Evolutionary conservation across 1,140 invertebrate species (phyloP), one percentile per base, ranked within the genome.

Genomic region (Trachymyrmex cornetzi): DNA sequence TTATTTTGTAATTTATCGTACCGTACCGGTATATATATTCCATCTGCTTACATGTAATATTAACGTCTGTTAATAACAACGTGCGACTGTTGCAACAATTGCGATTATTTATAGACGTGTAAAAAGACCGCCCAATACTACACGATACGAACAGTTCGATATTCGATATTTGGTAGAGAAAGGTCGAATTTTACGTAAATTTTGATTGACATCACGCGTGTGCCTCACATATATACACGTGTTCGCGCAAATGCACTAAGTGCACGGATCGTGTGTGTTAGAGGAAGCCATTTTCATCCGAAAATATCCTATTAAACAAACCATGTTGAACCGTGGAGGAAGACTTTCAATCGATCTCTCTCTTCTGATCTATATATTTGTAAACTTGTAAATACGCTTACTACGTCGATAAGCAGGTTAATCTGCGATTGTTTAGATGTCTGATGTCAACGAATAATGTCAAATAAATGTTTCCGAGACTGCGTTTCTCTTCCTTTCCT

Each of bases 221-320:
- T 19, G 34, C 22, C 2, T 57, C 55, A 57, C 7, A 22, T 3
- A 2, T 22, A 0, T 2, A 22, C 19, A 19, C 9, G 50, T 53
- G 4, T 44, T 22, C 34, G 19, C 1, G 59, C 50, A 57, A 72
- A 77, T 12, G 16, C 57, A 22, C 27, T 27, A 57, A 57, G 19
- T n/a, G 30, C 38, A 44, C 30, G 87, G 48, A n/a, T 69, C 75
- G 9, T n/a, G n/a, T 27, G 7, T 61, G 61, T 85, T n/a, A 53
- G 38, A 27, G 16, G 72, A 72, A 86, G 88, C 74, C 72, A 7
- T n/a, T 19, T 14, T 50, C 9, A 19, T 48, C 50, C 9, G 53
- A 90, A 90, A 90, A 86, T 87, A 90, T 91, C 89, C 77, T 64
- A 84, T 90, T 90, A 90, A 63, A 27, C 14, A 14, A 80, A 77